Conservation (phyloP, 2,113 vertebrate genomes). For the Stomatorhinus ivindoensis region DNA sequence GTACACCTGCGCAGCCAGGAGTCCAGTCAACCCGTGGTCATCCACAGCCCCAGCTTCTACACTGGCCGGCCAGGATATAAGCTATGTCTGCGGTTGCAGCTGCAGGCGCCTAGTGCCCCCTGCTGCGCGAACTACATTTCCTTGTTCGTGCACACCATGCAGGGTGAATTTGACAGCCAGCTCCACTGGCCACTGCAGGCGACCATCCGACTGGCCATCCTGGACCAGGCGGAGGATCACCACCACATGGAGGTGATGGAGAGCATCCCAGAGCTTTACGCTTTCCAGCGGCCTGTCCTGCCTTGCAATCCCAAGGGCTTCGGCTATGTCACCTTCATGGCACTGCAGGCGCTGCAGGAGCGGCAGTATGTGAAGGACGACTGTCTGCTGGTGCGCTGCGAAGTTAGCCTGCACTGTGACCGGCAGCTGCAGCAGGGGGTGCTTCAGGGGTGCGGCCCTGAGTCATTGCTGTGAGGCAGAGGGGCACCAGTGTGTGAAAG, state of each 20-base stretch:
- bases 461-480: constrained; percentile 46
- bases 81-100: constrained; percentile 85
- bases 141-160: constrained; percentile 96
- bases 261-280: constrained; percentile 85
- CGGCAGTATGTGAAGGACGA: constrained; percentile 81
- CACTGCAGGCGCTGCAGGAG: constrained; percentile 73
- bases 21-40: constrained; percentile 76
- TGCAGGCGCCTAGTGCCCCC: constrained; percentile 77
- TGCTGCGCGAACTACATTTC: constrained; percentile 92
- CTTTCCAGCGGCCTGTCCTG: constrained; percentile 83
- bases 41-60: constrained; percentile 93
- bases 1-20: constrained; percentile 74
- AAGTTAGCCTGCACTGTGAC: constrained; percentile 76
- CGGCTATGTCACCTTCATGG: constrained; percentile 93
- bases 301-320: constrained; percentile 91
- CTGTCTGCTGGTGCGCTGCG: constrained; percentile 84
- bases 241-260: constrained; percentile 93
- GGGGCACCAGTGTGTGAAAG: background rate
- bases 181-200: constrained; percentile 97
- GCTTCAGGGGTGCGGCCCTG: constrained; percentile 76
- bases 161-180: constrained; percentile 81
- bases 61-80: constrained; percentile 91
- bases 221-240: constrained; percentile 82
- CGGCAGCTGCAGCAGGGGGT: constrained; percentile 68
- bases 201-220: constrained; percentile 80